Conservation (phyloP, 2,113 vertebrate species). For the Petaurus breviceps region DNA sequence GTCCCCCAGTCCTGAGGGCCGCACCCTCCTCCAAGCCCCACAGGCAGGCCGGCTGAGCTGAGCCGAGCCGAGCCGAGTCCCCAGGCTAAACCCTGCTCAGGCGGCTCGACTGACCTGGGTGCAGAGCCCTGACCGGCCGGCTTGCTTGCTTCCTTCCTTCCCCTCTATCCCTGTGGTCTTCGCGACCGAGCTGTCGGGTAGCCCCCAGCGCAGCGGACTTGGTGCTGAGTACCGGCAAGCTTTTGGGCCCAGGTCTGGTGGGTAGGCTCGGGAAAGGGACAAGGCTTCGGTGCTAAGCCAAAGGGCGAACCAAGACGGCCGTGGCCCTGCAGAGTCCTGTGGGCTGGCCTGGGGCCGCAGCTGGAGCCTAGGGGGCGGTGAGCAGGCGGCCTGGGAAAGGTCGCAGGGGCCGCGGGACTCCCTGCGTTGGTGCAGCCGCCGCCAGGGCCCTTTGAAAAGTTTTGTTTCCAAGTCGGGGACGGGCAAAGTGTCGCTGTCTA, state of each 20-base stretch:
- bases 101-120: not conserved
- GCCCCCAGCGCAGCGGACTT: not conserved
- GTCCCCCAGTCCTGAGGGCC: not conserved
- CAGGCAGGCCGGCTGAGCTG: not conserved
- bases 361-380: not conserved
- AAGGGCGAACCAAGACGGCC: not conserved
- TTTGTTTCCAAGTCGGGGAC: conserved; percentile 76
- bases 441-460: conserved; percentile 71
- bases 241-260: not conserved
- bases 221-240: not conserved
- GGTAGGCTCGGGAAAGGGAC: not conserved
- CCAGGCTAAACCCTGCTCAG: not conserved
- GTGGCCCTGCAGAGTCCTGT: not conserved
- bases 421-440: not conserved
- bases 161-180: not conserved
- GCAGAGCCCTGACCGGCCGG: not conserved
- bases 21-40: not conserved
- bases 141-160: not conserved
- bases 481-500: conserved; percentile 72
- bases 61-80: not conserved
- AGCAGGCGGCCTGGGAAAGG: not conserved
- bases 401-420: not conserved
- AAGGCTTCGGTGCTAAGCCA: not conserved
- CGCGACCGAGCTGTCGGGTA: not conserved
- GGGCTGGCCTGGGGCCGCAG: not conserved